Conservation (phyloP, 1,140 invertebrate genomes). For the Fopius arisanus region DNA sequence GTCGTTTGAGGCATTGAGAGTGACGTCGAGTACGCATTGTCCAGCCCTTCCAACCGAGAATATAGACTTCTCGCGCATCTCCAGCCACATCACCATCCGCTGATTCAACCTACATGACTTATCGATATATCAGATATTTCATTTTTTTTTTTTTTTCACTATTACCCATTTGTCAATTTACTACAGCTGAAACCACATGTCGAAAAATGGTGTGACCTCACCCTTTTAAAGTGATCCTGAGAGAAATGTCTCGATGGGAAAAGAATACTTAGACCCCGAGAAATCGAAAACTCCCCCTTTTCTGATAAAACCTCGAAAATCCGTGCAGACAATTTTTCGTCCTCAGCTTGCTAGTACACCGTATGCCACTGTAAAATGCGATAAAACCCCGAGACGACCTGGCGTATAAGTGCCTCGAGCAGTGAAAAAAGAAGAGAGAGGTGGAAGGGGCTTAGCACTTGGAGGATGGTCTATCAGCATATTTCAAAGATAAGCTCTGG, state of each 20-base stretch:
- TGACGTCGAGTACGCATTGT: conserved; percentile 55
- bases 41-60: conserved; percentile 39
- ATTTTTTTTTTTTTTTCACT: background rate
- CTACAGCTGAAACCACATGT: too few relatives aligned
- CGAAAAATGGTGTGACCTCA: too few relatives aligned
- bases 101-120: background rate
- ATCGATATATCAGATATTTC: background rate
- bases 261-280: background rate
- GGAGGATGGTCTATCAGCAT: conserved; percentile 59
- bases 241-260: background rate
- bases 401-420: conserved; percentile 24
- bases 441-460: background rate
- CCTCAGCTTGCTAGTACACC: background rate
- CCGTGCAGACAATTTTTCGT: conserved; percentile 32
- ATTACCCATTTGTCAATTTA: background rate
- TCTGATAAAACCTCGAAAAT: conserved; percentile 36
- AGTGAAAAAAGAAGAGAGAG: conserved; percentile 14
- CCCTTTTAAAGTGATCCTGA: too few relatives aligned
- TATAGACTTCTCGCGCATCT: conserved; percentile 23
- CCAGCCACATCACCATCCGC: background rate
- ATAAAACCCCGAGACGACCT: conserved; percentile 23
- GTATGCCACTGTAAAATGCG: conserved; percentile 16
- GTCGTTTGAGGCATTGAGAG: conserved; percentile 48
- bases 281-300: conserved; percentile 25
- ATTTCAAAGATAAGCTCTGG: conserved; percentile 64